A percentile compares a stretch with the other conserved stretches of the same genome.
Evolutionary conservation across 2,888 invertebrate genomes (phyloP).

Genomic region (Eupithecia abbreviata): DNA sequence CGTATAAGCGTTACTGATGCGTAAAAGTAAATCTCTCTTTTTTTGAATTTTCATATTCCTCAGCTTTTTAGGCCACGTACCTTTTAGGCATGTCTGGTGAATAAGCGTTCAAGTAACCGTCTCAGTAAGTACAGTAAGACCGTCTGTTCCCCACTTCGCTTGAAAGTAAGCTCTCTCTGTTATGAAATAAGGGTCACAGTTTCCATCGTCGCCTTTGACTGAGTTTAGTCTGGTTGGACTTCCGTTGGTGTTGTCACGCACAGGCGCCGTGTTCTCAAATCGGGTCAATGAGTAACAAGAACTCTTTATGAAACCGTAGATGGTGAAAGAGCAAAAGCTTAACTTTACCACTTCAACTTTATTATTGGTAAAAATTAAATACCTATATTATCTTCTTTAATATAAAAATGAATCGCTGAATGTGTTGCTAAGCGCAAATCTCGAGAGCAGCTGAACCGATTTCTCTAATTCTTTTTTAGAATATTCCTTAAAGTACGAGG

Average conservation of each 20-base stretch:
- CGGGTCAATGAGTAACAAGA: conserved; percentile 33
- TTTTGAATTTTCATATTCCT: not conserved
- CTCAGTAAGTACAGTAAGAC: conserved; percentile 29
- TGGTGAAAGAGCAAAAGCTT: not conserved
- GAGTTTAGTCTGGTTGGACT: conserved; percentile 34
- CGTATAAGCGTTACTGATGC: not conserved
- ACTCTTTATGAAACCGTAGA: conserved; percentile 8
- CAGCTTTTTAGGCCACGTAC: conserved; percentile 15
- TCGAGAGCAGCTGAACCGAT: too few relatives aligned
- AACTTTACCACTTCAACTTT: not conserved
- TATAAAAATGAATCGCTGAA: too few relatives aligned
- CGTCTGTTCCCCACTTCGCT: conserved; percentile 12
- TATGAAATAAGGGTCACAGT: conserved; percentile 12
- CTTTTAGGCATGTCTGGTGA: conserved; percentile 30
- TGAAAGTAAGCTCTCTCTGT: conserved; percentile 17
- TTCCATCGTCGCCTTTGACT: conserved; percentile 1
- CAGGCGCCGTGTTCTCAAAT: conserved; percentile 42
- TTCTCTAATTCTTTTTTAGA: too few relatives aligned
- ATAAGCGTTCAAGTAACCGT: conserved; percentile 37
- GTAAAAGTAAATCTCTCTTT: not conserved
- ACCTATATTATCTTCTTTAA: too few relatives aligned
- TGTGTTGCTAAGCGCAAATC: too few relatives aligned
- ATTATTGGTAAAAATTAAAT: not conserved
- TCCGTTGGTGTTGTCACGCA: conserved; percentile 38
- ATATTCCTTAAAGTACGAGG: too few relatives aligned